Evolutionary conservation across 1,140 invertebrate genomes (phyloP).

Genomic region (Pseudomyrmex sp.): DNA sequence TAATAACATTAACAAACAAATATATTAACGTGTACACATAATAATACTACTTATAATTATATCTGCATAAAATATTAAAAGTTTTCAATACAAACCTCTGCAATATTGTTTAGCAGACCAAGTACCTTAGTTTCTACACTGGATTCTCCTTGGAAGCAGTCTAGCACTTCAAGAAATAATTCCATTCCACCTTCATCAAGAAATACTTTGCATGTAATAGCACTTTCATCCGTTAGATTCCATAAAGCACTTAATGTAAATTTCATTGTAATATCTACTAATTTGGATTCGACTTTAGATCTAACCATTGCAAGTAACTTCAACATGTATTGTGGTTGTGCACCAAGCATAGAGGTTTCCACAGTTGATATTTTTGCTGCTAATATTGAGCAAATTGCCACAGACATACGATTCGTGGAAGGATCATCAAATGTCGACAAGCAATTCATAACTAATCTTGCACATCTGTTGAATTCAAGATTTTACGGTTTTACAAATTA

Average conservation of each 20-base stretch:
- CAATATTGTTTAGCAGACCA: constrained; percentile 93
- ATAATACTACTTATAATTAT: not conserved
- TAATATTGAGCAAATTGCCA: constrained; percentile 92
- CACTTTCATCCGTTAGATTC: constrained; percentile 93
- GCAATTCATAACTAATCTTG: constrained; percentile 91
- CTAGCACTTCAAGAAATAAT: constrained; percentile 89
- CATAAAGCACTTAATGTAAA: constrained; percentile 93
- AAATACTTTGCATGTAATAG: constrained; percentile 91
- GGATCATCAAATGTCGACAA: constrained; percentile 90
- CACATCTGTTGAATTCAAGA: constrained; percentile 85
- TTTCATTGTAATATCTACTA: constrained; percentile 91
- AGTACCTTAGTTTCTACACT: constrained; percentile 93
- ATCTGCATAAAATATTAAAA: not conserved
- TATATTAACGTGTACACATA: constrained; percentile 7
- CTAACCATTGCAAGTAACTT: constrained; percentile 90
- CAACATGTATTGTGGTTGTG: constrained; percentile 90
- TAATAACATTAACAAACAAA: not conserved
- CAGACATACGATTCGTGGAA: constrained; percentile 93
- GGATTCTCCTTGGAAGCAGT: constrained; percentile 88
- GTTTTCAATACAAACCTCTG: constrained; percentile 87
- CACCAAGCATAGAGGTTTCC: constrained; percentile 90
- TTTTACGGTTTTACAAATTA: not conserved
- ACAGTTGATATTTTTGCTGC: constrained; percentile 91
- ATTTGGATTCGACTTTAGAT: constrained; percentile 87
- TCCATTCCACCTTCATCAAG: constrained; percentile 89